Evolutionary conservation across 1,140 invertebrate species (phyloP).

Genomic region (Globodera ellingtonae): DNA sequence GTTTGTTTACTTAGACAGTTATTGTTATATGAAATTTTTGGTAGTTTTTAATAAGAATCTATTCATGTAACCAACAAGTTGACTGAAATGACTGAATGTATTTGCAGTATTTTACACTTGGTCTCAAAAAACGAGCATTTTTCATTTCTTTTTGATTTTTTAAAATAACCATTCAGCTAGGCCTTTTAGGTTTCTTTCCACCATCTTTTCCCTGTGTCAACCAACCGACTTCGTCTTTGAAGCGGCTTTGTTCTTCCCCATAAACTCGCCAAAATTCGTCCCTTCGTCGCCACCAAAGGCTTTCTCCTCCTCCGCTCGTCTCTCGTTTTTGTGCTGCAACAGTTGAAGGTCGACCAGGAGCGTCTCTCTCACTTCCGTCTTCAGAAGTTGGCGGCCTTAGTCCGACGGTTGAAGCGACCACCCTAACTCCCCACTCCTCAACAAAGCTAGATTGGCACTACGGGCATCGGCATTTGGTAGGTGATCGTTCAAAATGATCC

Average conservation of each 20-base stretch:
- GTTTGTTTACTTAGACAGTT: neutral
- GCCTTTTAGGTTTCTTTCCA: neutral
- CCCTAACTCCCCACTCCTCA: conserved; percentile 41
- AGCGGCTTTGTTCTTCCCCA: neutral
- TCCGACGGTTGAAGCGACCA: conserved; percentile 45
- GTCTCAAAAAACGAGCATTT: no score
- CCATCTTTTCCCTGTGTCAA: neutral
- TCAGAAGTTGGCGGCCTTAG: conserved; percentile 43
- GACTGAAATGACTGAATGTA: neutral
- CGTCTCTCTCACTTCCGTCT: conserved; percentile 13
- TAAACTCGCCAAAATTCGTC: conserved; percentile 35
- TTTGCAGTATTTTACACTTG: no score
- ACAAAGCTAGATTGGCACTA: conserved; percentile 9
- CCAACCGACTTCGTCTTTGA: neutral
- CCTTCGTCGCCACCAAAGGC: conserved; percentile 18
- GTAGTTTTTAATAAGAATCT: neutral
- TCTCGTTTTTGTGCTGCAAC: neutral
- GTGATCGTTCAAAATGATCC: no score
- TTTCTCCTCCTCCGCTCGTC: neutral
- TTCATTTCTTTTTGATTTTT: neutral
- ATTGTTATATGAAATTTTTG: neutral
- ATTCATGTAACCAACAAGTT: neutral
- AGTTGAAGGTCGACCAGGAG: conserved; percentile 36
- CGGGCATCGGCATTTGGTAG: conserved; percentile 29
- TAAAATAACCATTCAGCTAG: no score